Base-by-base conservation (phyloP, 2,797 vertebrate genomes). In the Neosilurus mollespiculum region DNA sequence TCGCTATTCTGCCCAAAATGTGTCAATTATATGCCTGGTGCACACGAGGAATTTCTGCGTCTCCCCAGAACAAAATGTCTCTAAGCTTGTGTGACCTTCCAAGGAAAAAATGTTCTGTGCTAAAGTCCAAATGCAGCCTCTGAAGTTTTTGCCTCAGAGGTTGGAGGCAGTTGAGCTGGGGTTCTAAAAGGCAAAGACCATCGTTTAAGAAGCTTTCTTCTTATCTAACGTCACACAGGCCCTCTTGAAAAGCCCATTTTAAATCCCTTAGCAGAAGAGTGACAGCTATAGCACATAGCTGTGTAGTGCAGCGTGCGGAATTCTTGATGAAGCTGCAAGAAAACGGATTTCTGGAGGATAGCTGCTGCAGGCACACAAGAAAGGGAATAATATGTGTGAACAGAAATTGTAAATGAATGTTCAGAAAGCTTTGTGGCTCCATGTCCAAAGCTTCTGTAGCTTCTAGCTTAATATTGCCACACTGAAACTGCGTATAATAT, bases 271-370 rank as follows among this genome's bases (percentile, higher is more conserved):
- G 78, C 87, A 89, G 82, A 89, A 88, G 89, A 88, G 88, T 85
- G 88, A 93, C 89, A 89, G 91, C 84, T 72, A 49, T 37, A 49
- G 12, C 22, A 65, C 53, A 20, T 62, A 37, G 37, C 56, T 71
- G 37, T 73, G 34, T 22, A 89, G 90, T 87, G 87, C 86, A 80
- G 83, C 86, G 49, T 81, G 72, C 84, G 86, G 87, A 92, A 92
- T 92, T 91, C 90, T 91, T 91, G 90, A 92, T 93, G 91, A 92
- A 93, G 91, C 89, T 93, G 91, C 91, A 93, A 93, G 92, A 91
- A 92, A 91, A 75, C 84, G 73, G 75, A 89, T 90, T 86, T 11
- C 78, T 83, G 83, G 79, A 72, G 58, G 70, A 58, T 16, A 79
- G 66, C 76, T 51, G n/a, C n/a, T n/a, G n/a, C 54, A 78, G 84